A percentile compares a stretch with the other conserved stretches of the same genome.
Conservation (phyloP, 2,797 vertebrate genomes). For the Pogonophryne albipinna region DNA sequence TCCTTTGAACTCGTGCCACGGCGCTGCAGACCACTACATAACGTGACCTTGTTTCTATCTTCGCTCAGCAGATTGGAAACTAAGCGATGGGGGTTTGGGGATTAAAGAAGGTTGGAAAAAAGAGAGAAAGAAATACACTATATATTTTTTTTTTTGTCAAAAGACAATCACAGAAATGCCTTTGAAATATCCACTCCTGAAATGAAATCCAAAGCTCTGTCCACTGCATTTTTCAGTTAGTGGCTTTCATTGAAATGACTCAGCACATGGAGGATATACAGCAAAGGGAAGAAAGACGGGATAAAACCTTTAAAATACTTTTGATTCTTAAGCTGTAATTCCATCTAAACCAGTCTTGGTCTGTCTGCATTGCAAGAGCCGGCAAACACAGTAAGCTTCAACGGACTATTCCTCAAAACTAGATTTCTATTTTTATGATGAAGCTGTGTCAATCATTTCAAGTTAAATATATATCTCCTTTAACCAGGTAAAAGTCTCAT, state of each 20-base stretch:
- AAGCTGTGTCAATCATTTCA: not conserved
- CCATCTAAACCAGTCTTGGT: conserved; percentile 5
- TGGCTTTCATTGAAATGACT: conserved; percentile 56
- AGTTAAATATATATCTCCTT: no score
- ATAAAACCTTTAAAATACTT: conserved; percentile 25
- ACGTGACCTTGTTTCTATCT: conserved; percentile 65
- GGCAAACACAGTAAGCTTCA: not conserved
- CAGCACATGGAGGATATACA: conserved; percentile 44
- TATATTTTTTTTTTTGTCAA: not conserved
- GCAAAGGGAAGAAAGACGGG: conserved; percentile 9
- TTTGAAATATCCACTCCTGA: conserved; percentile 65
- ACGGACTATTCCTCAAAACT: not conserved
- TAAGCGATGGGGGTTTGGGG: conserved; percentile 14
- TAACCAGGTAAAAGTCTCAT: no score
- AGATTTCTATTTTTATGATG: not conserved
- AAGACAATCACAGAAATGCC: conserved; percentile 21
- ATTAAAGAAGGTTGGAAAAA: conserved; percentile 32
- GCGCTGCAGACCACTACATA: conserved; percentile 45
- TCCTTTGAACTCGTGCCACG: conserved; percentile 49
- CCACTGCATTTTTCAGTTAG: conserved; percentile 35
- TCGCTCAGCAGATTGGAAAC: conserved; percentile 67
- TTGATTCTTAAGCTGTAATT: not conserved
- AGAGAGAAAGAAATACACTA: conserved; percentile 11
- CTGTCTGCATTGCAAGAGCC: not conserved
- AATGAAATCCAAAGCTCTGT: conserved; percentile 63